A percentile compares a stretch with the other conserved stretches of the same genome.
Evolutionary conservation across 2,797 vertebrate species (phyloP).

Genomic region (Myripristis murdjan): DNA sequence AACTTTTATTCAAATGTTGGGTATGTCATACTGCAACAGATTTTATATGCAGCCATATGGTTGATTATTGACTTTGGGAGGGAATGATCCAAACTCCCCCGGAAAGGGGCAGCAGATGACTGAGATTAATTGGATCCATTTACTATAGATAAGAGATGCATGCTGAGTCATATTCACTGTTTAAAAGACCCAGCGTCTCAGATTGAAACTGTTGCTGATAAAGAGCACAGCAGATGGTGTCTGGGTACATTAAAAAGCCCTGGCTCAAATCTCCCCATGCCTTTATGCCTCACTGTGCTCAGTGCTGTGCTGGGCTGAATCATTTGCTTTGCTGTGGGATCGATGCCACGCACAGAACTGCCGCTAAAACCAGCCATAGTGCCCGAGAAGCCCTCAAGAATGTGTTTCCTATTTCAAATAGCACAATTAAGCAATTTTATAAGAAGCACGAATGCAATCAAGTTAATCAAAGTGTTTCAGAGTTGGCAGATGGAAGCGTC

Average conservation of each 20-base stretch:
- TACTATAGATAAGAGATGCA: constrained; percentile 15
- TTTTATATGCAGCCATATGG: no score
- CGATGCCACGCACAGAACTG: constrained; percentile 31
- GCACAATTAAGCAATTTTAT: constrained; percentile 57
- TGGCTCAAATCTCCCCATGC: constrained; percentile 29
- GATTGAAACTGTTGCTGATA: constrained; percentile 59
- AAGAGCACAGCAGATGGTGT: constrained; percentile 62
- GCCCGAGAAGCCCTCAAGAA: constrained; percentile 43
- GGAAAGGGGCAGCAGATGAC: constrained; percentile 20
- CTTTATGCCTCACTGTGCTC: constrained; percentile 39
- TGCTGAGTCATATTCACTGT: constrained; percentile 28
- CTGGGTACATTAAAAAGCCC: constrained; percentile 45
- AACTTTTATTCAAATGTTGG: no score
- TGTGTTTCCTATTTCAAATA: constrained; percentile 59
- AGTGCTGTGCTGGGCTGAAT: constrained; percentile 48
- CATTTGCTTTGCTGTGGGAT: constrained; percentile 35
- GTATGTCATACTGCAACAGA: no score
- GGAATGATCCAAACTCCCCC: no score
- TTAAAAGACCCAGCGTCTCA: constrained; percentile 48
- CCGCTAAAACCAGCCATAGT: constrained; percentile 49
- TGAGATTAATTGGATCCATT: constrained; percentile 40
- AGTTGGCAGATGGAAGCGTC: constrained; percentile 58
- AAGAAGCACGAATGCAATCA: constrained; percentile 56
- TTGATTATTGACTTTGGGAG: no score
- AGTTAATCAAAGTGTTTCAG: constrained; percentile 57